Percentiles rank a stretch among this genome's conserved stretches.
These are phyloP conservation scores for Xiphophorus birchmanni DNA, from an alignment of 2,797 vertebrate species.

Conservation along the genomic window DNA sequence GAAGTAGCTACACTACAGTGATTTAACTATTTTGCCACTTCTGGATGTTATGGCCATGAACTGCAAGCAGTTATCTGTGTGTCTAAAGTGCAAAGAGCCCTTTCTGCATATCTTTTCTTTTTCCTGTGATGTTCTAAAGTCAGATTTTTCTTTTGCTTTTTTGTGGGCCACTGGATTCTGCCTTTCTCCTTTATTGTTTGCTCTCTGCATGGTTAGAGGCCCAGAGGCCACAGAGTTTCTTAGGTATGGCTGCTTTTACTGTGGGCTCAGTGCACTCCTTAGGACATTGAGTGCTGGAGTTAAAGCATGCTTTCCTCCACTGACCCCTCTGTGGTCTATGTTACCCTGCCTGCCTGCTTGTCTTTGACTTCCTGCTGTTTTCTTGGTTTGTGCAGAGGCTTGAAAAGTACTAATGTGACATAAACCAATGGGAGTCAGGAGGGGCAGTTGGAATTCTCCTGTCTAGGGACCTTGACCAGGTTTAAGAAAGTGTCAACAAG, in stretches of 20 bases:
- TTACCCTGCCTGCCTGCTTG: slow-evolving; percentile 25
- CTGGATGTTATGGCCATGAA: slow-evolving; percentile 14
- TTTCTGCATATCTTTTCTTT: not conserved
- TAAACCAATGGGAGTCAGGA: slow-evolving; percentile 1
- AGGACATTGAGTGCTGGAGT: slow-evolving; percentile 71
- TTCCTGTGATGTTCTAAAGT: slow-evolving; percentile 40
- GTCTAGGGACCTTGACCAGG: not conserved
- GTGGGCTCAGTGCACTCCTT: slow-evolving; percentile 18
- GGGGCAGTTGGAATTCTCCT: not conserved
- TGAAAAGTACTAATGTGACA: slow-evolving; percentile 18
- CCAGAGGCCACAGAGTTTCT: slow-evolving; percentile 67
- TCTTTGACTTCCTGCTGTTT: slow-evolving; percentile 30
- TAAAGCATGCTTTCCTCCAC: slow-evolving; percentile 78
- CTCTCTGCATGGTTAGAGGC: slow-evolving; percentile 79
- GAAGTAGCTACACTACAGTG: not conserved
- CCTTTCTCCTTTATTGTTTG: slow-evolving; percentile 61
- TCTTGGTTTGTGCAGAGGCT: slow-evolving; percentile 16
- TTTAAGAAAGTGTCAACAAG: not conserved
- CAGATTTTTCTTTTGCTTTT: slow-evolving; percentile 58
- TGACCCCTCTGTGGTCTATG: slow-evolving; percentile 43
- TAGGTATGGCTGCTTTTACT: slow-evolving; percentile 57
- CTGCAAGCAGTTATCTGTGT: not conserved
- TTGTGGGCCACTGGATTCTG: slow-evolving; percentile 69
- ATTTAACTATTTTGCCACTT: slow-evolving; percentile 22
- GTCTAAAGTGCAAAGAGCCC: not conserved